Evolutionary conservation across 1,140 invertebrate genomes (phyloP).

Genomic region (Metaphire vulgaris): DNA sequence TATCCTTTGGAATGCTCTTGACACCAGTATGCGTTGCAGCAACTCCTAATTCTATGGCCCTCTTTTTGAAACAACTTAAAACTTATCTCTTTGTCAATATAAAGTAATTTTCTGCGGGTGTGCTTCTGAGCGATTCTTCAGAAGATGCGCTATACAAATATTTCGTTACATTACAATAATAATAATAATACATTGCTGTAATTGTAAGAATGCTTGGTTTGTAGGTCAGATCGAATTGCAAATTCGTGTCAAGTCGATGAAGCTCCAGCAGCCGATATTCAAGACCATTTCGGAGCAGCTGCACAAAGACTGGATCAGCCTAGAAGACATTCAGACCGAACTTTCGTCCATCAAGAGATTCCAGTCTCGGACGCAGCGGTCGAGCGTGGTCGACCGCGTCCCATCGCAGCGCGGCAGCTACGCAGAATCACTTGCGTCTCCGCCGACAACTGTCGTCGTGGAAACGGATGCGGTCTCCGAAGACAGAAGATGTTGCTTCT

Average conservation of each 20-base stretch:
- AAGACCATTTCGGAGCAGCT: not conserved
- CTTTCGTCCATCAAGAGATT: not conserved
- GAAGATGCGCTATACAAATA: too few species aligned
- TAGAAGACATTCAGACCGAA: not conserved
- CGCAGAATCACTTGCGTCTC: not conserved
- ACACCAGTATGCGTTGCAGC: too few species aligned
- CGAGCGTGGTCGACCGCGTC: not conserved
- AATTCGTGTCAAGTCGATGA: slow-evolving; percentile 1
- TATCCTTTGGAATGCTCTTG: too few species aligned
- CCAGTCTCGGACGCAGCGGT: not conserved
- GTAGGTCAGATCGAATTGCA: not conserved
- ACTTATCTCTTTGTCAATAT: too few species aligned
- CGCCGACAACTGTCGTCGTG: too few species aligned
- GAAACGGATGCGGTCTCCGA: not conserved
- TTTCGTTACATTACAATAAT: too few species aligned
- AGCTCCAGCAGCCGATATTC: not conserved
- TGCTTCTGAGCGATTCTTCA: too few species aligned
- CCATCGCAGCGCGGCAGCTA: not conserved
- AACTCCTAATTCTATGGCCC: too few species aligned
- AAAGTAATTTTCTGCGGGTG: too few species aligned
- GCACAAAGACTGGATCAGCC: not conserved
- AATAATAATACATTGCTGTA: too few species aligned
- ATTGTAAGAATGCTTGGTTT: too few species aligned
- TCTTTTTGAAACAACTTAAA: too few species aligned
- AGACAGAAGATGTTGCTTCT: not conserved